phyloP scores from a whole-genome alignment of 2,113 vertebrate genomes.

The Indicator maculatus region DNA sequence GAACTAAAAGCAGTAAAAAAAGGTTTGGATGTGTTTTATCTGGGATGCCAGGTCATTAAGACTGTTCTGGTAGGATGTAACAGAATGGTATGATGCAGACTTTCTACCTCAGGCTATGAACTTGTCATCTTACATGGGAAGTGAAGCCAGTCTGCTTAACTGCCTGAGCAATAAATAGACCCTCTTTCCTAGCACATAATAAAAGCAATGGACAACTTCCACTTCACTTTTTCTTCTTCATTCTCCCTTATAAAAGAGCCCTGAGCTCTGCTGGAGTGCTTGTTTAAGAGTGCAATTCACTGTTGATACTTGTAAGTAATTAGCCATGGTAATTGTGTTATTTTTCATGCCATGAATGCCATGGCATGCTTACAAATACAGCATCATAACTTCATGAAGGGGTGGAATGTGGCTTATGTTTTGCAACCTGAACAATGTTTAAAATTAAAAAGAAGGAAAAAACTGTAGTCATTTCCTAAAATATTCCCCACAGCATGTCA shows the following conservation, averaged over 20 bases:
- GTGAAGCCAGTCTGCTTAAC: conserved; percentile 15
- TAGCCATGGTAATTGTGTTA: not conserved
- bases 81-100: conserved; percentile 21
- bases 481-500: not conserved
- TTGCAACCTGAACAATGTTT: not conserved
- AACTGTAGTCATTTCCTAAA: not conserved
- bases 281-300: not conserved
- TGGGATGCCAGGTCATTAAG: conserved; percentile 40
- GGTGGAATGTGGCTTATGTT: not conserved
- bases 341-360: not conserved
- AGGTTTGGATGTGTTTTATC: conserved; percentile 15
- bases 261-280: conserved; percentile 4
- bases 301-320: not conserved
- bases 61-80: conserved; percentile 16
- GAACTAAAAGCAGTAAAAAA: conserved; percentile 19
- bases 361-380: not conserved
- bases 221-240: not conserved
- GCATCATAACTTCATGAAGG: not conserved
- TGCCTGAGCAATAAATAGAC: conserved; percentile 43
- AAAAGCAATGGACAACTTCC: conserved; percentile 29
- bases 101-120: conserved; percentile 31
- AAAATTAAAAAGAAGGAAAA: not conserved
- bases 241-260: not conserved
- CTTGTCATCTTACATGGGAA: conserved; percentile 31
- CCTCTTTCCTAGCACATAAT: not conserved